Conservation (phyloP, 2,113 vertebrate genomes). For the Dasypus novemcinctus region DNA sequence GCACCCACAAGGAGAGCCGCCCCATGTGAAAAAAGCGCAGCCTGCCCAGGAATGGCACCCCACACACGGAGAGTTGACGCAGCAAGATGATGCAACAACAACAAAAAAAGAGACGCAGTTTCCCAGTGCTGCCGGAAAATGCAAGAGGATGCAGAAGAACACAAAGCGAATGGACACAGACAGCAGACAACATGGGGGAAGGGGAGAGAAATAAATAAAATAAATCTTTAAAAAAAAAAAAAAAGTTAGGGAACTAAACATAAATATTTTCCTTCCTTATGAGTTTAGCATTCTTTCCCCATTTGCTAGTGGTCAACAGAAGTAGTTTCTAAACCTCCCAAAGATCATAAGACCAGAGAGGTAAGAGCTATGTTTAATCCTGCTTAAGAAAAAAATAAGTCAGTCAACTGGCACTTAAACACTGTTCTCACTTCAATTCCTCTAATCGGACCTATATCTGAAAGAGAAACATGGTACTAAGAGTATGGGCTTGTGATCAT, state of each 20-base stretch:
- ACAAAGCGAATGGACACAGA: too few species aligned
- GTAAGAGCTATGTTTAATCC: neutral
- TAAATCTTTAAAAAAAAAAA: too few species aligned
- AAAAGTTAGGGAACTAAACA: neutral
- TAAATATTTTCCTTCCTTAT: neutral
- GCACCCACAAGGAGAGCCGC: too few species aligned
- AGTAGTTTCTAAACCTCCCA: slow-evolving; percentile 6
- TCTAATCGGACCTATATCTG: neutral
- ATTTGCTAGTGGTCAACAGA: neutral
- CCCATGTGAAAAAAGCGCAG: too few species aligned
- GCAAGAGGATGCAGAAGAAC: too few species aligned
- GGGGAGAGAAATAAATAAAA: too few species aligned
- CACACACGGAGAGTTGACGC: too few species aligned
- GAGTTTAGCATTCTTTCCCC: neutral
- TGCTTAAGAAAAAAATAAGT: neutral
- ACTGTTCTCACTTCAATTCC: neutral
- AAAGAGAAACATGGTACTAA: neutral
- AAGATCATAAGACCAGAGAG: neutral
- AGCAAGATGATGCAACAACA: too few species aligned
- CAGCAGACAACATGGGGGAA: too few species aligned
- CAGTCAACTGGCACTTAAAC: neutral
- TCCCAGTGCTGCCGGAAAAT: too few species aligned
- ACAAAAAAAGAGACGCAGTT: too few species aligned
- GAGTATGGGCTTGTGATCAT: neutral
- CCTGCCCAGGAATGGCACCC: too few species aligned